phyloP scores from a whole-genome alignment of 2,113 vertebrate genomes.

The Arizona elegans region DNA sequence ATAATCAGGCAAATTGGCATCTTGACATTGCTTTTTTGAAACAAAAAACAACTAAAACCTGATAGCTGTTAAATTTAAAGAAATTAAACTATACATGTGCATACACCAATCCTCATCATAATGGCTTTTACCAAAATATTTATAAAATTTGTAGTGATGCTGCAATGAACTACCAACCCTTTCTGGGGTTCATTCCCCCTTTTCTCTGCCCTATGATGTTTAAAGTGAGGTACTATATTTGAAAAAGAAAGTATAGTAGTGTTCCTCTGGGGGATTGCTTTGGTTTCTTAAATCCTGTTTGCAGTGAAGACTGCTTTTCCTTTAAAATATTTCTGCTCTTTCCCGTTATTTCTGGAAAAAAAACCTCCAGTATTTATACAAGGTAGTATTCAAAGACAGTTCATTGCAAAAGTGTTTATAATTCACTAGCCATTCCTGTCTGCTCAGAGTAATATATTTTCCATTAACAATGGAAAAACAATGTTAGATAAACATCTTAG shows the following conservation, averaged over 20 bases:
- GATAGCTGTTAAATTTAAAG: not conserved
- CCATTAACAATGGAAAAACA: not conserved
- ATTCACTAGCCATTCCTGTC: not conserved
- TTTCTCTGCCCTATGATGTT: not conserved
- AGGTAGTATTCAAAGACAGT: not conserved
- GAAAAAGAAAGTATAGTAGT: not conserved
- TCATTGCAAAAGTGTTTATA: not conserved
- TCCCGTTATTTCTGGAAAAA: not conserved
- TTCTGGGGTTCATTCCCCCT: rapidly evolving
- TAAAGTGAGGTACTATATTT: not conserved
- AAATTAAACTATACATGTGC: too few relatives aligned
- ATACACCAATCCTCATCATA: too few relatives aligned
- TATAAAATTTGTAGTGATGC: not conserved
- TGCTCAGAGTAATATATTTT: not conserved
- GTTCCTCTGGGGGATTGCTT: not conserved
- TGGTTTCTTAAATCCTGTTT: not conserved
- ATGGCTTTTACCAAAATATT: too few relatives aligned
- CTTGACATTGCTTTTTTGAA: not conserved
- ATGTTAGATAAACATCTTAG: not conserved
- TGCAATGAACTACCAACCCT: slow-evolving; percentile 21
- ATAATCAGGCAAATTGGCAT: too few relatives aligned
- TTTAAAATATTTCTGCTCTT: not conserved
- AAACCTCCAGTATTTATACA: too few relatives aligned
- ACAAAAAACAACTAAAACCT: not conserved
- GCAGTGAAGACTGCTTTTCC: not conserved